Percentiles rank a stretch among this genome's conserved stretches.
These are phyloP conservation scores for Troides oblongomaculatus DNA, from an alignment of 2,888 invertebrate species.

Conservation along the genomic window DNA sequence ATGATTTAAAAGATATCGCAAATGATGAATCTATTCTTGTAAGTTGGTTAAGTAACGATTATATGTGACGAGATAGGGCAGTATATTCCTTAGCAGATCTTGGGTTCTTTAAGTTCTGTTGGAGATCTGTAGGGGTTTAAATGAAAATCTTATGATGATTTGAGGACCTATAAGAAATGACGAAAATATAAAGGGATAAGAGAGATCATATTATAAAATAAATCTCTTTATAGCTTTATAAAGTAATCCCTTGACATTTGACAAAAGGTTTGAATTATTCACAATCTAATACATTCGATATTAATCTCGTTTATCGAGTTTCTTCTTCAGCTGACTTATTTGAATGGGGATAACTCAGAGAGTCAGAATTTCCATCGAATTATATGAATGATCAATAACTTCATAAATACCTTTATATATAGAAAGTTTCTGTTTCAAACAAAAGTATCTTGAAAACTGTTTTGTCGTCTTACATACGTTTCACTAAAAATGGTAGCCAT, in stretches of 20 bases:
- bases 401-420: too few relatives aligned
- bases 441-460: too few relatives aligned
- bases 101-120: too few relatives aligned
- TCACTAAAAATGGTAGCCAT: too few relatives aligned
- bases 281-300: slow-evolving; percentile 1
- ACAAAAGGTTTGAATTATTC: background rate
- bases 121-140: too few relatives aligned
- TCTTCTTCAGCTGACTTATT: background rate
- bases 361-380: background rate
- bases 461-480: too few relatives aligned
- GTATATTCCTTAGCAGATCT: too few relatives aligned
- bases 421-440: too few relatives aligned
- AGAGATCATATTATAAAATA: background rate
- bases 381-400: background rate
- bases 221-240: background rate
- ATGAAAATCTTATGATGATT: background rate
- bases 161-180: background rate
- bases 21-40: too few relatives aligned
- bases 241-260: background rate
- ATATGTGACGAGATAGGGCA: too few relatives aligned
- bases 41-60: too few relatives aligned
- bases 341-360: background rate
- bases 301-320: slow-evolving; percentile 6
- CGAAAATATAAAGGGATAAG: background rate
- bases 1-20: too few relatives aligned